A percentile compares a stretch with the other conserved stretches of the same genome.
Conservation (phyloP, 1,140 invertebrate species). For the Nomia melanderi region DNA sequence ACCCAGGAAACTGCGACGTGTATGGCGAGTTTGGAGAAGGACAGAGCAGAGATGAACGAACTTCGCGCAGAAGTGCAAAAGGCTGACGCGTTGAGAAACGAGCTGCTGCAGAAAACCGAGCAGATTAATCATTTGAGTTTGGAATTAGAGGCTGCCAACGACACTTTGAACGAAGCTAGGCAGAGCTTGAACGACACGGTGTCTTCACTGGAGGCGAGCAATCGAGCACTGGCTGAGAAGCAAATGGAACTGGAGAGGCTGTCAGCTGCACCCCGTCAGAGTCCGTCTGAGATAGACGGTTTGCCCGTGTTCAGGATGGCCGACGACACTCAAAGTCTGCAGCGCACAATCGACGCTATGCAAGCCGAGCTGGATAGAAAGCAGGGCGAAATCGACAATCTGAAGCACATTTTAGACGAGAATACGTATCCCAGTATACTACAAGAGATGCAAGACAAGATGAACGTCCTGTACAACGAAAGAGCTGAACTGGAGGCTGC, state of each 20-base stretch:
- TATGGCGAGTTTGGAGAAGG: neutral
- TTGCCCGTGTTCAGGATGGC: slow-evolving; percentile 64
- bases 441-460: slow-evolving; percentile 75
- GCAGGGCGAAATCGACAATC: slow-evolving; percentile 74
- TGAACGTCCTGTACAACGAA: slow-evolving; percentile 76
- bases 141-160: slow-evolving; percentile 23
- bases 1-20: slow-evolving; percentile 25
- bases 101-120: slow-evolving; percentile 26
- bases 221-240: slow-evolving; percentile 31
- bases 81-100: neutral
- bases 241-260: slow-evolving; percentile 33
- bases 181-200: slow-evolving; percentile 28
- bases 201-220: slow-evolving; percentile 27
- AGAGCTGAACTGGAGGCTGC: slow-evolving; percentile 67
- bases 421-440: slow-evolving; percentile 73
- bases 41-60: slow-evolving; percentile 1
- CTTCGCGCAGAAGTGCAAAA: neutral
- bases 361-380: slow-evolving; percentile 68
- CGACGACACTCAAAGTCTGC: slow-evolving; percentile 49
- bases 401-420: slow-evolving; percentile 73
- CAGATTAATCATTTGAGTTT: slow-evolving; percentile 21
- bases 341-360: slow-evolving; percentile 57
- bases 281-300: slow-evolving; percentile 33
- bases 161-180: slow-evolving; percentile 26
- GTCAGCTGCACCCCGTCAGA: neutral